These are phyloP conservation scores for Drosophila kanekoi DNA, from an alignment of 2,888 invertebrate genomes.

Conservation along the genomic window DNA sequence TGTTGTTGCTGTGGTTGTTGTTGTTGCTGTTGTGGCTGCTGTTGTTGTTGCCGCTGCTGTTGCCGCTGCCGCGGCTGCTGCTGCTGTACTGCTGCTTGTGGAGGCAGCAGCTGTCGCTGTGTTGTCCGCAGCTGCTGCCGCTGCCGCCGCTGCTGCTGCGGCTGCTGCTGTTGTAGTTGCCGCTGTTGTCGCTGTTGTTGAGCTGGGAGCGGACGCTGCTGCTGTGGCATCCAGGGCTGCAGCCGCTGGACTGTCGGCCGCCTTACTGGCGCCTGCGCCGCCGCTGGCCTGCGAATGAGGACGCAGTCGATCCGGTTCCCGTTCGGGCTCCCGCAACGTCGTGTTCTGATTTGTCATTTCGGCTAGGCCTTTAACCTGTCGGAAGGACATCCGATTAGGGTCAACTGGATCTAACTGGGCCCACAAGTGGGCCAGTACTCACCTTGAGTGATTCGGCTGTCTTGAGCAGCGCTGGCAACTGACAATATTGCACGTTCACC, in stretches of 20 bases:
- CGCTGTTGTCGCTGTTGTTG: constrained; percentile 39
- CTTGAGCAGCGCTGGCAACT: constrained; percentile 94
- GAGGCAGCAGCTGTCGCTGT: constrained; percentile 48
- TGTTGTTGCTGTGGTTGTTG: constrained; percentile 81
- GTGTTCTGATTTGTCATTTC: constrained; percentile 94
- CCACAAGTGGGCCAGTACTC: constrained; percentile 23
- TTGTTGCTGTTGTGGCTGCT: constrained; percentile 34
- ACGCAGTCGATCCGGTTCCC: constrained; percentile 86
- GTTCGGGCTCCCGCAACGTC: constrained; percentile 86
- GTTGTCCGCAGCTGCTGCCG: constrained; percentile 42
- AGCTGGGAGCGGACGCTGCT: constrained; percentile 53
- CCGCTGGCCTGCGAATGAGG: constrained; percentile 83
- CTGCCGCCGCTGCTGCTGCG: constrained; percentile 41
- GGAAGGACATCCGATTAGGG: too few species aligned
- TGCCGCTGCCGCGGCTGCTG: constrained; percentile 39
- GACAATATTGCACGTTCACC: constrained; percentile 97
- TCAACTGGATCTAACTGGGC: background rate
- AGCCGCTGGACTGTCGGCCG: constrained; percentile 75
- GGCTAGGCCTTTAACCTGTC: constrained; percentile 93
- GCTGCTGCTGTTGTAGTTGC: constrained; percentile 67
- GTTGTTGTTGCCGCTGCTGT: constrained; percentile 43
- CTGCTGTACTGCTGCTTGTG: constrained; percentile 72
- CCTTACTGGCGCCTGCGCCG: constrained; percentile 60
- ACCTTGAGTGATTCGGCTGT: constrained; percentile 97
- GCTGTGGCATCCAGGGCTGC: constrained; percentile 84